Conservation (phyloP, 2,888 invertebrate species). For the Thalpophila matura region DNA sequence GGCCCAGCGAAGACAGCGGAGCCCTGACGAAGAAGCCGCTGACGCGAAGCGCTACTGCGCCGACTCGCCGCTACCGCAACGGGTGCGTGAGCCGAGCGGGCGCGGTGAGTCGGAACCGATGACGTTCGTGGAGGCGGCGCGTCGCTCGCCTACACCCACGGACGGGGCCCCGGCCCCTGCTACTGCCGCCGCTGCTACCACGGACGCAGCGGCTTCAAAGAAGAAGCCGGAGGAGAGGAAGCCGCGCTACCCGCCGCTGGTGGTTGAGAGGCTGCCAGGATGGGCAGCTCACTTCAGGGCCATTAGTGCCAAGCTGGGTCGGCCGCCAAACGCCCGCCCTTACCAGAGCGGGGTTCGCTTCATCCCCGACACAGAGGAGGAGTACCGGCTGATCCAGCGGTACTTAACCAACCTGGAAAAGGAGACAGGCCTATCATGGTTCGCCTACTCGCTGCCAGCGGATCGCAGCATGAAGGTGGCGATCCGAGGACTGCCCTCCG, state of each 20-base stretch:
- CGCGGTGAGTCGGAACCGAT: too few species aligned
- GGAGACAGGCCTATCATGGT: background rate
- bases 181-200: too few species aligned
- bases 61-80: too few species aligned
- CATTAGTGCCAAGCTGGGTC: background rate
- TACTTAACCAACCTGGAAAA: background rate
- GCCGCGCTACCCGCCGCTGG: background rate
- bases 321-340: background rate
- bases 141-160: too few species aligned
- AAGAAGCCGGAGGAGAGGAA: too few species aligned
- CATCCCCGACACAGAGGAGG: background rate
- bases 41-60: too few species aligned
- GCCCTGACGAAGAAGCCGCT: too few species aligned
- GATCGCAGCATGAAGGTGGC: background rate
- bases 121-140: too few species aligned
- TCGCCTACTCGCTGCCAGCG: constrained; percentile 9
- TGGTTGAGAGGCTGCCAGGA: background rate
- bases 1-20: too few species aligned
- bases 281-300: background rate
- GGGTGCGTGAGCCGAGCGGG: too few species aligned
- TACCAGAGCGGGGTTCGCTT: background rate
- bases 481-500: background rate
- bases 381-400: background rate
- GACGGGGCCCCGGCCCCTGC: too few species aligned
- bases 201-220: too few species aligned